Evolutionary conservation across 2,888 invertebrate species (phyloP), one percentile per base, ranked within the genome.

Genomic region (Stenurella melanura): DNA sequence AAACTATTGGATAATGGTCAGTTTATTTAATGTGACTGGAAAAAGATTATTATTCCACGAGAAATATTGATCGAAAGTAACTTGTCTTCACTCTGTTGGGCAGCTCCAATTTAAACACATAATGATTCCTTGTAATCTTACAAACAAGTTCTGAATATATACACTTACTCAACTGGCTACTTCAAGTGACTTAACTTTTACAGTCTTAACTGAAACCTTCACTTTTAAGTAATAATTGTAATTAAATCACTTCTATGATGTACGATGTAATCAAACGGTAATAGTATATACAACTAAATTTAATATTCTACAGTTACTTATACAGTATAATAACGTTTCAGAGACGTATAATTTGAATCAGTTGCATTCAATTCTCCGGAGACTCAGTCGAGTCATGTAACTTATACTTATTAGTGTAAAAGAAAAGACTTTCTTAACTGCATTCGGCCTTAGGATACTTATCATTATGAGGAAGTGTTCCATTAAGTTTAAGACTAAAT

Each of bases 371-470:
- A 17, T 64, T 64, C 64, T 64, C 17, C 11, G 38, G 38, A 19
- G 38, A 64, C 64, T 30, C 58, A 61, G 61, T 61, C 34, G 26
- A n/a, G 19, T 19, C 58, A 19, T 34, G 64, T 64, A 64, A 64
- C 38, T 34, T 64, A 64, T 64, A 64, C 38, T 64, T 64, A 64
- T 64, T 64, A 42, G 64, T 18, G n/a, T 38, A 64, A 10, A 17
- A 18, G 17, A 64, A 34, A 42, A 42, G 42, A 42, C 38, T 64
- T 64, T 42, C 64, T 64, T 12, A 10, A 64, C 64, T 26, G 26
- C 7, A 26, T 60, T 19, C 15, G 58, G 70, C 70, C 70, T 70
- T 58, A 38, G 70, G 70, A 60, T 70, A 70, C 42, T 9, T 38
- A 17, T 26, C 58, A 15, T 58, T 58, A 9, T 21, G 38, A 57